Evolutionary conservation across 30 jellyfish, hydroid and myxozoan species (phyloP).

Genomic region (Cassiopea andromeda): DNA sequence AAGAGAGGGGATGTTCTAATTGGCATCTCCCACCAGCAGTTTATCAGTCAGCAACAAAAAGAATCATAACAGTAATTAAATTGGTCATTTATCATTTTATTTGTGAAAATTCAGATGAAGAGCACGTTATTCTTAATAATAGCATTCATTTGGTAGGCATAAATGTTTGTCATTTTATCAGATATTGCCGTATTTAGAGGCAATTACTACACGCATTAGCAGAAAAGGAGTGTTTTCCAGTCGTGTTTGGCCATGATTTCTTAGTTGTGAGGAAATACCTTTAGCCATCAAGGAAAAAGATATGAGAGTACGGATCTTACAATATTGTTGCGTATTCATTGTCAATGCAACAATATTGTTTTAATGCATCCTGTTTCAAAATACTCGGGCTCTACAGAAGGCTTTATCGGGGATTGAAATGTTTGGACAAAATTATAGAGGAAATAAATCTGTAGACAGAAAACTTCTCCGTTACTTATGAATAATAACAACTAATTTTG

Average conservation of each 20-base stretch:
- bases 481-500: background rate
- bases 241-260: background rate
- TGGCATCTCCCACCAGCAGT: background rate
- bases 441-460: background rate
- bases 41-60: background rate
- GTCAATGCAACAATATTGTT: constrained; percentile 11
- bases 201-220: constrained; percentile 2
- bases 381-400: background rate
- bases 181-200: constrained; percentile 1
- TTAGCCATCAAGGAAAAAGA: constrained; percentile 30
- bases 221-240: background rate
- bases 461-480: background rate
- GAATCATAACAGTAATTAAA: background rate
- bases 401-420: constrained; percentile 1
- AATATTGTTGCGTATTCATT: constrained; percentile 16
- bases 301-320: constrained; percentile 13
- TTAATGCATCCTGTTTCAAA: constrained; percentile 32
- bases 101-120: background rate
- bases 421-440: constrained; percentile 1
- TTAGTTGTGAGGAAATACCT: constrained; percentile 33
- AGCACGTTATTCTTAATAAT: background rate
- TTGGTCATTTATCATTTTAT: background rate
- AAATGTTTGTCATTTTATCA: constrained; percentile 5
- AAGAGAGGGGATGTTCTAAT: background rate
- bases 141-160: background rate